phyloP scores from a whole-genome alignment of 2,113 vertebrate genomes.

The Paraplagusia blochii region DNA sequence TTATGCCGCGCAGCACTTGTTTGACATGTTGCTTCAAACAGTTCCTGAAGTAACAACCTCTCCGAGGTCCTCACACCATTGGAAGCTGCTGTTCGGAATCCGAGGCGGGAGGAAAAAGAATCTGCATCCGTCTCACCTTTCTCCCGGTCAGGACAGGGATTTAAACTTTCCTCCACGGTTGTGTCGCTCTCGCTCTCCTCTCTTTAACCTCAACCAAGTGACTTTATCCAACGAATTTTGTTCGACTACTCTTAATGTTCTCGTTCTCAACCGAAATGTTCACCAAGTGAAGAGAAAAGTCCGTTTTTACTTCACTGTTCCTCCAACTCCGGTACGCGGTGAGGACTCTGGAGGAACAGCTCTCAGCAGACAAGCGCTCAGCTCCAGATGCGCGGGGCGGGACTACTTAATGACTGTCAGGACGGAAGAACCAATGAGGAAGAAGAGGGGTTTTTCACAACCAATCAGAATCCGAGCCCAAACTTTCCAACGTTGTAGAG shows the following conservation, averaged over 20 bases:
- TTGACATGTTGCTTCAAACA: slow-evolving; percentile 34
- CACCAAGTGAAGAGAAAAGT: background rate
- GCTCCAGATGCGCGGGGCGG: slow-evolving; percentile 28
- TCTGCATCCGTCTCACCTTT: slow-evolving; percentile 33
- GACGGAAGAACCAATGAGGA: slow-evolving; percentile 54
- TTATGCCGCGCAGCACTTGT: slow-evolving; percentile 45
- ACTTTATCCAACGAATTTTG: background rate
- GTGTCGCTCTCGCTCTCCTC: background rate
- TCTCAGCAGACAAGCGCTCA: background rate
- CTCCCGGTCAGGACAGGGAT: slow-evolving; percentile 2
- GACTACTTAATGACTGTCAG: slow-evolving; percentile 21
- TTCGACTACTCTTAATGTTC: background rate
- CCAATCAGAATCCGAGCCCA: slow-evolving; percentile 40
- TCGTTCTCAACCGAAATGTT: background rate
- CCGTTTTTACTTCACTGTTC: background rate
- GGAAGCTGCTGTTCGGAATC: background rate
- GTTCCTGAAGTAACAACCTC: background rate
- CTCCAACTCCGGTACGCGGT: background rate
- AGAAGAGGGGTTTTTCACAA: background rate
- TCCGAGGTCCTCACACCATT: background rate
- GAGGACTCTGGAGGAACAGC: slow-evolving; percentile 5
- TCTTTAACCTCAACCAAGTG: background rate
- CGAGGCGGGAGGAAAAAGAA: background rate
- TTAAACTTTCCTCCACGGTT: slow-evolving; percentile 47
- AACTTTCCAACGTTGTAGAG: background rate